Base-by-base conservation (phyloP, 2,113 vertebrate genomes). In the Clarias macrocephalus region DNA sequence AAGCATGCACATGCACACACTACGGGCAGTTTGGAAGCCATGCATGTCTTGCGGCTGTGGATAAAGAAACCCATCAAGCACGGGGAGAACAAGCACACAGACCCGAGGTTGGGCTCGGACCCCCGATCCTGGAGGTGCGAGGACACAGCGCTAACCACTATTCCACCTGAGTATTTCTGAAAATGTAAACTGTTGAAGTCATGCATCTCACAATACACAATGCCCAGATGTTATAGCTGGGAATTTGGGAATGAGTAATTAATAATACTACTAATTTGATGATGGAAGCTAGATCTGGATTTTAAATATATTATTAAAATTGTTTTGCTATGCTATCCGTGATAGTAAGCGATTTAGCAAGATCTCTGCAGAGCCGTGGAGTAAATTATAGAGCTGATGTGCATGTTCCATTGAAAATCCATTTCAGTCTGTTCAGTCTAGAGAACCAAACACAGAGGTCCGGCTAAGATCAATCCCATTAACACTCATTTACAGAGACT, bases 361-460 rank as follows among this genome's bases (percentile, higher is more conserved):
- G 33, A 21, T 80, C 57, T 59, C 57, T 19, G 37, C 56, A 80
- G 56, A 15, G 10, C 56, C 79, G 23, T 23, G 19, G 28, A 81
- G 13, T 82, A 86, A 33, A 63, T 75, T 75, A 75, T 30, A 62
- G 33, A 48, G 80, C 60, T 72, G 18, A 68, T 62, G 56, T 63
- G 16, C 2, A 48, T 54, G 19, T 75, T 82, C 57, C 76, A 86
- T 23, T 86, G 76, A 80, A 56, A 86, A 72, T 86, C 76, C 54
- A 86, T 72, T 86, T 62, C 18, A 70, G 42, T 81, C 79, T 81
- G 30, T 62, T 80, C 52, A 59, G 56, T 75, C 66, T 70, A 42
- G 56, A 80, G 79, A 70, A 57, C 30, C 75, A 37, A 33, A 80
- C 42, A 19, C 76, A 68, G 85, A 86, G 8, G 21, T 80, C 28